A percentile compares a stretch with the other conserved stretches of the same genome.
These are phyloP conservation scores for Teleogryllus oceanicus DNA, from an alignment of 2,888 invertebrate genomes.

Conservation along the genomic window DNA sequence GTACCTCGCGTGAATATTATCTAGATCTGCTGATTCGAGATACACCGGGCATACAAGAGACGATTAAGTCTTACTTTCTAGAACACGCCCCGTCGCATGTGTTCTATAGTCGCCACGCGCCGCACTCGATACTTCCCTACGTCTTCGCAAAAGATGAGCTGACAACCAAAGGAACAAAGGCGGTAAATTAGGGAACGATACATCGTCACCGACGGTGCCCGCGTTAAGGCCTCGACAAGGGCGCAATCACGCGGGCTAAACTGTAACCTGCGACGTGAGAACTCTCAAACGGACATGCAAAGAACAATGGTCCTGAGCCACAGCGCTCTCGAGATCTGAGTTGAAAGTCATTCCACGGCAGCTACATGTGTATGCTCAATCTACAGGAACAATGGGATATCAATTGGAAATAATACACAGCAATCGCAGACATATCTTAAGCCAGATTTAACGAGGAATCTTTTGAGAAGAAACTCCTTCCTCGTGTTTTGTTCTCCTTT, in stretches of 20 bases:
- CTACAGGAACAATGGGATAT: constrained; percentile 4
- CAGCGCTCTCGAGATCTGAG: not conserved
- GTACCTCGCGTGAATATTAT: no score
- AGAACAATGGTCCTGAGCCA: not conserved
- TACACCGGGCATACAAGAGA: no score
- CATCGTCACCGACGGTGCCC: not conserved
- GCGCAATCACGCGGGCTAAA: not conserved
- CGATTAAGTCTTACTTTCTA: no score
- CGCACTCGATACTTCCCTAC: no score
- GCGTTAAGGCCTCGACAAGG: not conserved
- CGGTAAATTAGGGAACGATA: not conserved
- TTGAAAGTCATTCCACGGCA: not conserved
- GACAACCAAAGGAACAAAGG: not conserved
- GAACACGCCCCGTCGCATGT: no score
- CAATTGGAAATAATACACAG: not conserved
- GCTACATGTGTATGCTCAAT: not conserved
- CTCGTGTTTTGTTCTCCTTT: not conserved
- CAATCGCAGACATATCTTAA: not conserved
- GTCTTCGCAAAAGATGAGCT: no score
- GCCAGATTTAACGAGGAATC: constrained; percentile 18
- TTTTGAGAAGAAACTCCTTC: not conserved
- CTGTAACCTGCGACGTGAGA: constrained; percentile 10
- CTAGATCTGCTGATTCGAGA: no score
- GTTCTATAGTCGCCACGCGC: no score
- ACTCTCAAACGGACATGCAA: not conserved